phyloP scores from a whole-genome alignment of 1,140 invertebrate species.

The Lasioglossum baleicum region DNA sequence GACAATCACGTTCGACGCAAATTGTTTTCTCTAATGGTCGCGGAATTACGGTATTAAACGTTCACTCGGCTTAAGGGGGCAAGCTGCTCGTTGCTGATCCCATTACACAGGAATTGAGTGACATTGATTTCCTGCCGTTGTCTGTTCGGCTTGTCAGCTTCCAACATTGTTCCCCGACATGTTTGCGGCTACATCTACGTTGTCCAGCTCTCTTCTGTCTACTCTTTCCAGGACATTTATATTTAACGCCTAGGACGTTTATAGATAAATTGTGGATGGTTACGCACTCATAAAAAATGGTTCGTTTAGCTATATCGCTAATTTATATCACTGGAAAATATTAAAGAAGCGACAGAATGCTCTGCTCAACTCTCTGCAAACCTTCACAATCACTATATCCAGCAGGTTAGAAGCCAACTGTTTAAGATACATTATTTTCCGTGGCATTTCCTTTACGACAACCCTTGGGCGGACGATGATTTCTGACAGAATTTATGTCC shows the following conservation, averaged over 20 bases:
- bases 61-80: not conserved
- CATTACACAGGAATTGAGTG: constrained; percentile 31
- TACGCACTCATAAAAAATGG: too few relatives aligned
- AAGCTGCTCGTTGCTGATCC: constrained; percentile 19
- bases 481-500: not conserved
- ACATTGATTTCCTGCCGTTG: constrained; percentile 41
- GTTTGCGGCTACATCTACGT: not conserved
- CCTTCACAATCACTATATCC: too few relatives aligned
- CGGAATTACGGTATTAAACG: constrained; percentile 11
- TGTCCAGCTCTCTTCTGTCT: not conserved
- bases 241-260: too few relatives aligned
- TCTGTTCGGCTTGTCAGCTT: constrained; percentile 18
- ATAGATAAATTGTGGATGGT: too few relatives aligned
- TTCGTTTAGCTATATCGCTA: too few relatives aligned
- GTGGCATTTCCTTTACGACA: not conserved
- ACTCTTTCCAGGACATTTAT: too few relatives aligned
- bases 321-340: not conserved
- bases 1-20: not conserved
- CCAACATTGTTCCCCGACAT: not conserved
- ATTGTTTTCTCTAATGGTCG: constrained; percentile 6
- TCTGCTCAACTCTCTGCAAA: too few relatives aligned
- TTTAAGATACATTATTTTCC: too few relatives aligned
- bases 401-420: too few relatives aligned
- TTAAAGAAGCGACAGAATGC: too few relatives aligned
- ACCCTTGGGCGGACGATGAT: not conserved